phyloP scores from a whole-genome alignment of 2,888 invertebrate genomes.

The Eudemis profundana region DNA sequence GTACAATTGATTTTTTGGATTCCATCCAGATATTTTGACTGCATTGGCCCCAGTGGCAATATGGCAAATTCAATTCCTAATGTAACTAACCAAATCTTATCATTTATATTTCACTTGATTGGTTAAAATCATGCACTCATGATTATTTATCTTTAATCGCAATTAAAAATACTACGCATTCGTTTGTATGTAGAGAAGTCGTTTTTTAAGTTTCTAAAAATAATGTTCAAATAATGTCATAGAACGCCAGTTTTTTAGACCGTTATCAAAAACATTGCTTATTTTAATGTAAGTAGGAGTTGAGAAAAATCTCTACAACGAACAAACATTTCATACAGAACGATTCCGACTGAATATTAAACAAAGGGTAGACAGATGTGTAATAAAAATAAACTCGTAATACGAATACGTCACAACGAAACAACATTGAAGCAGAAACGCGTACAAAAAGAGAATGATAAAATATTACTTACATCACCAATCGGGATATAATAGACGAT shows the following conservation, averaged over 20 bases:
- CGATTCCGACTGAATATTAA: slow-evolving; percentile 43
- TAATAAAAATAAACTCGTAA: slow-evolving; percentile 46
- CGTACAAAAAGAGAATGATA: slow-evolving; percentile 35
- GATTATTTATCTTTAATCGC: background rate
- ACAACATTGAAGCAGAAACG: slow-evolving; percentile 42
- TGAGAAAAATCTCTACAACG: background rate
- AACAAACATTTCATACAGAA: slow-evolving; percentile 11
- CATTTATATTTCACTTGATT: no score
- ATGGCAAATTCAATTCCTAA: no score
- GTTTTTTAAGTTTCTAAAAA: background rate
- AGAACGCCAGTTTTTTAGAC: background rate
- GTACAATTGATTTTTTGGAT: background rate
- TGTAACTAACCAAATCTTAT: no score
- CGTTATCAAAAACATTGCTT: no score
- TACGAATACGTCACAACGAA: slow-evolving; percentile 40
- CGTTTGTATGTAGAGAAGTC: background rate
- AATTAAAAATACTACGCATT: slow-evolving; percentile 8
- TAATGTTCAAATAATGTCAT: slow-evolving; percentile 13
- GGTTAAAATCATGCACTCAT: no score
- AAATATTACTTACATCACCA: slow-evolving; percentile 90
- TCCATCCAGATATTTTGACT: slow-evolving; percentile 8
- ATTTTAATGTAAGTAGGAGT: background rate
- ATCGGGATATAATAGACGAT: slow-evolving; percentile 91
- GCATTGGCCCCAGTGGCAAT: no score
- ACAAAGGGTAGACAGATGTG: slow-evolving; percentile 50